Evolutionary conservation across 2,888 invertebrate species (phyloP), one percentile per base, ranked within the genome.

Genomic region (Escarpia spicata): DNA sequence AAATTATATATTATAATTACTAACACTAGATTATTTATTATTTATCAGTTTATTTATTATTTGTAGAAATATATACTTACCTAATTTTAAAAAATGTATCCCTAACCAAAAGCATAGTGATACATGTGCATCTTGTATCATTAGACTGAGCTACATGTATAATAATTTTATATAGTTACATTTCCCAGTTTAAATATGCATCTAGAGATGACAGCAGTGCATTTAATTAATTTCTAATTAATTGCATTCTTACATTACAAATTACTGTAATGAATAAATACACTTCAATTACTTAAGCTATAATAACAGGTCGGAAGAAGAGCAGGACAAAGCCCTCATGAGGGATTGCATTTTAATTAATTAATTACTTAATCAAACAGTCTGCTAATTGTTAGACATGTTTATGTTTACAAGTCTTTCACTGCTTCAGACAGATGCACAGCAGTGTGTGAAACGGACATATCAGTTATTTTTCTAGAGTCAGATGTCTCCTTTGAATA

Each of bases 221-320:
- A 15, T 26, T 75, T 75, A 75, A 75, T 75, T 75, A 75, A 75
- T 75, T 75, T 75, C 75, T 75, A 75, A 75, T 75, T 75, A 75
- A 75, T 2, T 26, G 75, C 75, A 75, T 75, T 75, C 75, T 75
- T 75, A 75, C n/a, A 6, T 75, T 75, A n/a, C 75, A 75, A 52
- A 26, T 75, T 75, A 75, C 75, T 75, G 15, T 26, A 75, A 19
- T 75, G 75, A 75, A 75, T 75, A 6, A 75, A 75, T 75, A 2
- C 75, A 75, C 75, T 75, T 19, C n/a, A 75, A 75, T 75, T 75
- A 75, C 75, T 75, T 75, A 19, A 75, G 75, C 75, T 26, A 26
- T 19, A 75, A 75, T 26, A 75, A 75, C 75, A 75, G 75, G 26
- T 75, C 75, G 6, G 26, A 26, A 26, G 75, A 75, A 26, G 75